These are phyloP conservation scores for Dryomyza anilis DNA, from an alignment of 2,888 invertebrate species.

Conservation along the genomic window DNA sequence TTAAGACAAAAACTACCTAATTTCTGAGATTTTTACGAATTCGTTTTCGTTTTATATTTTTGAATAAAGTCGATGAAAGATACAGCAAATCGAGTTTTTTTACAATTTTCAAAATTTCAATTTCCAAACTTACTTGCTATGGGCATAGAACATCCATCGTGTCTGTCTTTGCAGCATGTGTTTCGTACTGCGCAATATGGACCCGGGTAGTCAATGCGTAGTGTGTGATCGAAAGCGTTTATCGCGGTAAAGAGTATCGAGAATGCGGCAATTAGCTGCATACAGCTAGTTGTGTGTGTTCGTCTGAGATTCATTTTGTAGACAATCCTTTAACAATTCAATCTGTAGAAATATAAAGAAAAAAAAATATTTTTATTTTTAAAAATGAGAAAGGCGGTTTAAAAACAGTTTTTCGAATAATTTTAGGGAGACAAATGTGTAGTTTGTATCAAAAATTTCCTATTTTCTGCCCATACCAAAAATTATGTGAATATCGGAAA, in stretches of 20 bases:
- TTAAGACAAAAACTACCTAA: no score
- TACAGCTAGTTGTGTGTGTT: constrained; percentile 12
- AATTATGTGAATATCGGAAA: no score
- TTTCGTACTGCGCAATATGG: constrained; percentile 54
- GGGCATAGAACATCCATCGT: constrained; percentile 80
- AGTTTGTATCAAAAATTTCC: no score
- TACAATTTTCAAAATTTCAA: no score
- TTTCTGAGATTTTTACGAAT: no score
- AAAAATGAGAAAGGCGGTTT: not conserved
- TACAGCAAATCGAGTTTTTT: no score
- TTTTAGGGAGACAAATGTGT: no score
- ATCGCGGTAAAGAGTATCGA: constrained; percentile 23
- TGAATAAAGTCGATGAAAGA: no score
- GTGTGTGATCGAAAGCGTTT: constrained; percentile 48
- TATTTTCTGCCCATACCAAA: no score
- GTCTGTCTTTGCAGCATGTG: constrained; percentile 75
- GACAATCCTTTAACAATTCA: not conserved
- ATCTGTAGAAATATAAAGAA: not conserved
- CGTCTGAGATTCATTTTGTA: constrained; percentile 21
- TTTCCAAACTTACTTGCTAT: constrained; percentile 72
- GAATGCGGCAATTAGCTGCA: constrained; percentile 24
- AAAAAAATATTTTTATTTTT: not conserved
- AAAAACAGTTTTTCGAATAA: no score
- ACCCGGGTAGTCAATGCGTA: constrained; percentile 54
- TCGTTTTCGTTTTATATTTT: no score